phyloP scores from a whole-genome alignment of 2,797 vertebrate species.

The Triplophysa bombifrons region DNA sequence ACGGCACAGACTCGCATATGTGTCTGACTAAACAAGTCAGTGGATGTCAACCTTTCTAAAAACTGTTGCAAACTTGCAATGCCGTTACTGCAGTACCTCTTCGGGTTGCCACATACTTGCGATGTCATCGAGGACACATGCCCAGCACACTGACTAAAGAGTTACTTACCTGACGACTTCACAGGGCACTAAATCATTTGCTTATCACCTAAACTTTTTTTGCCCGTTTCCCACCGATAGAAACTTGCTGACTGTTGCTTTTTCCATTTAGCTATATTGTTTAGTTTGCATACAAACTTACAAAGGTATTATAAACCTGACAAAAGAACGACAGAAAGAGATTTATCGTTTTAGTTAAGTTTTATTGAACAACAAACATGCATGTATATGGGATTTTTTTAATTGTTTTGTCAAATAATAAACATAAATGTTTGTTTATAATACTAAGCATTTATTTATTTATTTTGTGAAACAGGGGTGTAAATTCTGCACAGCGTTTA shows the following conservation, averaged over 20 bases:
- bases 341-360: background rate
- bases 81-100: background rate
- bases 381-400: background rate
- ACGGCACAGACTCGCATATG: background rate
- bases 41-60: background rate
- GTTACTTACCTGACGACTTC: background rate
- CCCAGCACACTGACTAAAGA: background rate
- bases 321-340: background rate
- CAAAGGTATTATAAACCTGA: background rate
- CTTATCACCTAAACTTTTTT: background rate
- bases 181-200: background rate
- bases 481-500: too few relatives aligned
- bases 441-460: too few relatives aligned
- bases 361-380: background rate
- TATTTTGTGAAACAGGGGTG: too few relatives aligned
- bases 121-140: slow-evolving; percentile 2
- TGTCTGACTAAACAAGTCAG: background rate
- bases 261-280: background rate
- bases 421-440: too few relatives aligned
- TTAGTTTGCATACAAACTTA: background rate
- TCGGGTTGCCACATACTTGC: background rate
- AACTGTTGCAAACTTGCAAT: background rate
- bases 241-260: background rate
- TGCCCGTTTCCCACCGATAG: background rate
- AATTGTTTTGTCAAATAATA: background rate